These are phyloP conservation scores for Nycticryphes semicollaris DNA, from an alignment of 2,113 vertebrate species.

Conservation along the genomic window DNA sequence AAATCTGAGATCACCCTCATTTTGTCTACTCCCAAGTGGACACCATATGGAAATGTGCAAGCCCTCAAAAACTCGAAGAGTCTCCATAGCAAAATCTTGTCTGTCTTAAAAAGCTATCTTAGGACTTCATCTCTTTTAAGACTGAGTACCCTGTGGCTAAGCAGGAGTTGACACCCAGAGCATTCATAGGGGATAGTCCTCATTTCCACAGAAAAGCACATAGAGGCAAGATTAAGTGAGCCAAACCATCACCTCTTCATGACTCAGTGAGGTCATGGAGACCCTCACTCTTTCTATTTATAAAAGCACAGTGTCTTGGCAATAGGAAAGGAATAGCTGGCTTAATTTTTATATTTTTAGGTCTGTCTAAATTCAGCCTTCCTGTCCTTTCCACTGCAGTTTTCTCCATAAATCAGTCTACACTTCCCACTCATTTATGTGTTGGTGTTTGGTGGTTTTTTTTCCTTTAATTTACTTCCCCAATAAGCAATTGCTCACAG, in stretches of 20 bases:
- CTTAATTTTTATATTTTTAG: background rate
- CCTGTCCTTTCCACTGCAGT: background rate
- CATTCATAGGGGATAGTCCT: background rate
- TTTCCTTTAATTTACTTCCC: slow-evolving; percentile 21
- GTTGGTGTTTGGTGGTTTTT: background rate
- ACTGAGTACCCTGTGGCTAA: background rate
- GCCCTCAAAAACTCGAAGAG: background rate
- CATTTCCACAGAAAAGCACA: background rate
- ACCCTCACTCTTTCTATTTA: background rate
- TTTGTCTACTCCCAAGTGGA: background rate
- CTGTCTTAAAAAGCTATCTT: background rate
- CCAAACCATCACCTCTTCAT: background rate
- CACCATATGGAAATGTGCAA: background rate
- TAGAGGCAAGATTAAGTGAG: background rate
- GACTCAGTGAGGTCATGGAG: background rate
- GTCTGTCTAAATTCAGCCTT: slow-evolving; percentile 5
- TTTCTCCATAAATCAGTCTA: slow-evolving; percentile 24
- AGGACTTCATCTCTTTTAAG: background rate
- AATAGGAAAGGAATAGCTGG: background rate
- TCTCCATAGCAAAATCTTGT: background rate
- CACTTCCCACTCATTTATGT: background rate
- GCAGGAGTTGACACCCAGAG: background rate
- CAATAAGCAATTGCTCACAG: background rate
- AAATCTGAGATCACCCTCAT: background rate
- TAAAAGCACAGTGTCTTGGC: background rate